These are phyloP conservation scores for Danio choprae DNA, from an alignment of 2,797 vertebrate species.

Conservation along the genomic window DNA sequence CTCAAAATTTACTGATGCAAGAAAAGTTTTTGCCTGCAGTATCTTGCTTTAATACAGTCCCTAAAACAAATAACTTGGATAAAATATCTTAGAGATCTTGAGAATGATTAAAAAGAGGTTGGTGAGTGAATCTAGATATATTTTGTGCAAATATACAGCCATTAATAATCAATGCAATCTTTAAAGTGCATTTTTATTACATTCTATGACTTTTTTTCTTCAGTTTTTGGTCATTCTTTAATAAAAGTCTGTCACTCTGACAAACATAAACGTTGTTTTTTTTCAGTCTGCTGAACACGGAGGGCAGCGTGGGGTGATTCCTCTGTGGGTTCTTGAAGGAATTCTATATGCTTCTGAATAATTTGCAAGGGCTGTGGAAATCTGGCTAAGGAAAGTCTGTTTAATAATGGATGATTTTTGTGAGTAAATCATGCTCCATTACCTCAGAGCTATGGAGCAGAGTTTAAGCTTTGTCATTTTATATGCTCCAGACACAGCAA, in stretches of 20 bases:
- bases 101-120: neutral
- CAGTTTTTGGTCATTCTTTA: slow-evolving; percentile 1
- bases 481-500: slow-evolving; percentile 36
- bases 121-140: neutral
- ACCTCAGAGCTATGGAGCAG: slow-evolving; percentile 47
- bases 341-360: slow-evolving; percentile 56
- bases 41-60: neutral
- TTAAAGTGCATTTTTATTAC: neutral
- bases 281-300: slow-evolving; percentile 25
- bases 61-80: neutral
- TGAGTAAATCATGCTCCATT: slow-evolving; percentile 51
- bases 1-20: too few relatives aligned
- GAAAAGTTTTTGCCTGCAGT: too few relatives aligned
- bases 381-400: slow-evolving; percentile 67
- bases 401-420: slow-evolving; percentile 71
- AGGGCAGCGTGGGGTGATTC: slow-evolving; percentile 1
- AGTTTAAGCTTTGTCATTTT: slow-evolving; percentile 22
- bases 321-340: slow-evolving; percentile 31
- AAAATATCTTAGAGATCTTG: neutral
- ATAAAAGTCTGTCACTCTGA: slow-evolving; percentile 1
- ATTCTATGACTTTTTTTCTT: neutral
- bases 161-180: neutral
- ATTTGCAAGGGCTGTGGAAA: slow-evolving; percentile 60
- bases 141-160: neutral
- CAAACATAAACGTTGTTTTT: slow-evolving; percentile 13